Base-by-base conservation (phyloP, 2,113 vertebrate genomes). In the Ameiurus melas region DNA sequence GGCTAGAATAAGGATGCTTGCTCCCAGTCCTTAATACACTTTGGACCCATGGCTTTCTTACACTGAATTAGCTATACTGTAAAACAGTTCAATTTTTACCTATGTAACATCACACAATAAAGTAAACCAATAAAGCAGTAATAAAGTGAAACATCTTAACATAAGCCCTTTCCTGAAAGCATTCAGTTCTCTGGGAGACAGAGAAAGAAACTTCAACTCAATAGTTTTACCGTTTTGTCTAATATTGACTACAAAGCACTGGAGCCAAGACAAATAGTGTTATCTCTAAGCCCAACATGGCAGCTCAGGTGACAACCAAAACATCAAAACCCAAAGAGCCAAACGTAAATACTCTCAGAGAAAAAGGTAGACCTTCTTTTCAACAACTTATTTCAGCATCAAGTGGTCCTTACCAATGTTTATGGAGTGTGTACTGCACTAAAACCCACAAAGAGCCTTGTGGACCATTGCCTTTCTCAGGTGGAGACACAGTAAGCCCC, bases 221-320 rank as follows among this genome's bases (percentile, higher is more conserved):
- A 86, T 78, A 53, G 68, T 3, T 25, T 77, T 82, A 51, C 51
- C 20, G 80, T 64, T 80, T 87, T 86, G 83, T 89, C 57, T 39
- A 84, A 78, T 73, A 79, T 71, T 84, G 89, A 89, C 86, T 71
- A 73, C 70, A 89, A 90, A 70, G 20, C 39, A 77, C 60, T 30
- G 85, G 47, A 13, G 78, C 91, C 93, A 92, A 86, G 90, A 89
- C 81, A 83, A 89, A 92, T 58, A 39, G 58, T 22, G 73, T 86
- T 86, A 88, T 88, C 82, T 91, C 87, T 89, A 92, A 92, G 89
- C 60, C 89, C 58, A 91, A 91, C 89, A 91, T 87, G 90, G 84
- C 89, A 91, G 87, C 85, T 93, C 93, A 90, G 87, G 87, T 90
- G 75, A 88, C 78, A 87, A 82, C 66, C 58, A 87, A 70, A 89